Percentiles rank a stretch among this genome's conserved stretches.
Evolutionary conservation across 1,140 invertebrate species (phyloP).

Genomic region (Danaus melanippus): DNA sequence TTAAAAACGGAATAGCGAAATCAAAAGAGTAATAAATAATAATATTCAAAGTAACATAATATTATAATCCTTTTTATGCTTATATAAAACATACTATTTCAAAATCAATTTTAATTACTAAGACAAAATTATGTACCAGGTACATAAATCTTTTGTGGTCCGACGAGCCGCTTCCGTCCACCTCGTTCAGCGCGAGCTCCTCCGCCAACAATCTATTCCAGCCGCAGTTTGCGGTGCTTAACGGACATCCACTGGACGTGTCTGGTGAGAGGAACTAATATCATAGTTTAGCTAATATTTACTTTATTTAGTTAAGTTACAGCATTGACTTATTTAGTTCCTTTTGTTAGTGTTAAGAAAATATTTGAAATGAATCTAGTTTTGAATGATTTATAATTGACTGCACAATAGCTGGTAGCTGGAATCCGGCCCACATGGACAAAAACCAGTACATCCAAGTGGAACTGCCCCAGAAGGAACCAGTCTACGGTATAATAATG

Average conservation of each 20-base stretch:
- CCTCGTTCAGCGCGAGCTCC: constrained; percentile 76
- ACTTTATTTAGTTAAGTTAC: no score
- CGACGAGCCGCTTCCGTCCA: constrained; percentile 67
- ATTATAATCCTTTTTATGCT: constrained; percentile 2
- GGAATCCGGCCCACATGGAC: constrained; percentile 75
- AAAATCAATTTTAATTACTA: neutral
- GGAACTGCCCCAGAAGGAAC: constrained; percentile 74
- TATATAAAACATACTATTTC: neutral
- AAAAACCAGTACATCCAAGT: constrained; percentile 81
- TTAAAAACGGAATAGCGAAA: no score
- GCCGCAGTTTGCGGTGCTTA: constrained; percentile 70
- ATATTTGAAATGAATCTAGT: no score
- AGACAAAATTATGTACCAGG: constrained; percentile 33
- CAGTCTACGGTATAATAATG: constrained; percentile 81
- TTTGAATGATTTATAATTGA: no score
- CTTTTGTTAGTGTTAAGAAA: no score
- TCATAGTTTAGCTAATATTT: no score
- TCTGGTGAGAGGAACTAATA: constrained; percentile 33
- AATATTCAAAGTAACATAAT: no score
- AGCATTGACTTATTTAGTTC: no score
- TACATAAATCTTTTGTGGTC: constrained; percentile 74
- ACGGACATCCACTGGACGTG: constrained; percentile 38
- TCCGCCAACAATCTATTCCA: constrained; percentile 55
- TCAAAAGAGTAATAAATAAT: no score
- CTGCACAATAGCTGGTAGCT: constrained; percentile 69